Base-by-base conservation (phyloP, 1,140 invertebrate species). In the Brachionus plicatilis region DNA sequence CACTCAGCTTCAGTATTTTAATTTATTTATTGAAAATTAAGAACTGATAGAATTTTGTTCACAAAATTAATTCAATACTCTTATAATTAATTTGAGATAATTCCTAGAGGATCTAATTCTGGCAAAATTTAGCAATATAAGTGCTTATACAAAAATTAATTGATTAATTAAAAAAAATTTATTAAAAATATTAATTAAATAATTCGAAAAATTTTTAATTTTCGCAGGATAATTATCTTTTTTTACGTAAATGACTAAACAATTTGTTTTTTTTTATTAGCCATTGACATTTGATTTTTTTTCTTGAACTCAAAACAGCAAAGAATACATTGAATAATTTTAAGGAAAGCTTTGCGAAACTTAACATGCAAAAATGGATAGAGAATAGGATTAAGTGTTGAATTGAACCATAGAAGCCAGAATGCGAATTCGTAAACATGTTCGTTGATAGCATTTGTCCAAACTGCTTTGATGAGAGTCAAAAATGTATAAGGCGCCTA, bases 321-420 rank as follows among this genome's bases (percentile, higher is more conserved):
- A 20, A 82, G 17, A 41, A 82, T 41, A 20, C 20, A 70, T 70
- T 68, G 41, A 3, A 86, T 37, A 24, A 86, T 84, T 45, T 84
- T 83, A 11, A 56, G 29, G 66, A 85, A 86, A 7, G 85, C 85
- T 27, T 70, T 53, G 37, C 85, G 85, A 80, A 85, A 86, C 66
- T 80, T 56, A 7, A 84, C 60, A 60, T 86, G 85, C 14, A 85
- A 20, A 83, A 85, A 70, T 7, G 87, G 87, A 76, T 88, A 88
- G 29, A 88, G 72, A 76, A 88, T 86, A 2, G 88, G 88, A 72
- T 88, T 88, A 2, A 88, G 37, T 5, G 87, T 84, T 5, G 87
- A 86, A 65, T 88, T 88, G 27, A 85, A 75, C 87, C 86, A 88
- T 7, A 87, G 72, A 20, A 88, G 50, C 88, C 87, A 88, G n/a